A percentile compares a stretch with the other conserved stretches of the same genome.
Conservation (phyloP, 1,140 invertebrate species). For the Zaprionus gabonicus region DNA sequence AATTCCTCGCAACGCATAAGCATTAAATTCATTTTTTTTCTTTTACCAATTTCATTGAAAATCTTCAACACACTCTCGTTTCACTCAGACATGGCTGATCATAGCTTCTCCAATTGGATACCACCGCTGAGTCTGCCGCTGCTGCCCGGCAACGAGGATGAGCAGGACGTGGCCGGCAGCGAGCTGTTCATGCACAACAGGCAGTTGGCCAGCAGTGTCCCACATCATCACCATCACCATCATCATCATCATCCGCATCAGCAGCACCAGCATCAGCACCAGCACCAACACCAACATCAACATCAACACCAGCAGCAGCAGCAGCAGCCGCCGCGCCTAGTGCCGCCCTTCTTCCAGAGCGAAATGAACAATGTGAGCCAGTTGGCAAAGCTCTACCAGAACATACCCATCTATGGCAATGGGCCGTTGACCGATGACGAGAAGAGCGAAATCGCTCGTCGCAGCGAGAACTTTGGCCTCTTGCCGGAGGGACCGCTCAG, state of each 20-base stretch:
- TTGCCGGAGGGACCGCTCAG: neutral
- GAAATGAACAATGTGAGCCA: constrained; percentile 26
- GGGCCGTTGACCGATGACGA: constrained; percentile 55
- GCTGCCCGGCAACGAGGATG: neutral
- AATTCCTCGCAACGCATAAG: constrained; percentile 26
- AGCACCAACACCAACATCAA: neutral
- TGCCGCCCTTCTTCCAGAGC: neutral
- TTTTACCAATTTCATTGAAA: constrained; percentile 15
- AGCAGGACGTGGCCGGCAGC: constrained; percentile 7
- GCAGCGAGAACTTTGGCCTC: constrained; percentile 14
- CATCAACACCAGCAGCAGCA: neutral
- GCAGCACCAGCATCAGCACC: neutral
- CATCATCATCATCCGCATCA: neutral
- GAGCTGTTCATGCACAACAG: constrained; percentile 6
- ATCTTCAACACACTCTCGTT: constrained; percentile 6
- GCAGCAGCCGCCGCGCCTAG: neutral
- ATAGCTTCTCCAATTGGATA: constrained; percentile 38
- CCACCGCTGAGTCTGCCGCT: constrained; percentile 19
- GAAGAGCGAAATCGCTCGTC: constrained; percentile 40
- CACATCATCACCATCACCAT: neutral
- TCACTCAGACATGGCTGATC: constrained; percentile 37
- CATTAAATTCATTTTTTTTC: constrained; percentile 17
- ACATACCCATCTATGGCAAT: constrained; percentile 19
- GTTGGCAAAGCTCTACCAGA: constrained; percentile 31
- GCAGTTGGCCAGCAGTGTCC: neutral